Conservation (phyloP, 2,888 invertebrate species). For the Tetrapedia diversipes region DNA sequence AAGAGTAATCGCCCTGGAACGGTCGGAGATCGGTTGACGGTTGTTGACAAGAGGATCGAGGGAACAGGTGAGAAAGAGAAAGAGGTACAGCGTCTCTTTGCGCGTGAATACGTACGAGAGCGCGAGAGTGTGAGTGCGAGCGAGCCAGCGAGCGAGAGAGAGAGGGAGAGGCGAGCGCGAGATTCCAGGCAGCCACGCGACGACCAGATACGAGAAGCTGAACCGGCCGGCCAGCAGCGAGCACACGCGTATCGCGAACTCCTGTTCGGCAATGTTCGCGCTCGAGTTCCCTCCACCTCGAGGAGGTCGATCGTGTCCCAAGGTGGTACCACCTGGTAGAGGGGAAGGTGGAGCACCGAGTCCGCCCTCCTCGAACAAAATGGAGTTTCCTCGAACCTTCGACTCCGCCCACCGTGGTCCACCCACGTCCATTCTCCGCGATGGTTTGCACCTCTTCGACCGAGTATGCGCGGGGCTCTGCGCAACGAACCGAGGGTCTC, state of each 20-base stretch:
- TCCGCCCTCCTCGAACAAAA: slow-evolving; percentile 77
- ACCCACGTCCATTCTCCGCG: slow-evolving; percentile 47
- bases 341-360: slow-evolving; percentile 65
- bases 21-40: neutral
- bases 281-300: slow-evolving; percentile 72
- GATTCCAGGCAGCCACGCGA: slow-evolving; percentile 35
- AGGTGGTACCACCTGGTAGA: slow-evolving; percentile 69
- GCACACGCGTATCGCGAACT: slow-evolving; percentile 79
- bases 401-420: slow-evolving; percentile 62
- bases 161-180: neutral
- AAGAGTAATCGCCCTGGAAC: neutral
- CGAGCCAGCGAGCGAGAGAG: too few relatives aligned
- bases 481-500: too few relatives aligned
- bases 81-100: too few relatives aligned
- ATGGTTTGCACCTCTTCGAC: neutral
- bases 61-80: slow-evolving; percentile 8
- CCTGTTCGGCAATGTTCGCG: slow-evolving; percentile 77
- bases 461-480: too few relatives aligned
- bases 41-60: slow-evolving; percentile 3
- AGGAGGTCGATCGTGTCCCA: slow-evolving; percentile 67
- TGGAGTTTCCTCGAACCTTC: slow-evolving; percentile 66
- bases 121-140: too few relatives aligned
- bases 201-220: slow-evolving; percentile 33
- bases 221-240: slow-evolving; percentile 44
- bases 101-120: too few relatives aligned